Evolutionary conservation across 2,113 vertebrate species (phyloP).

Genomic region (Thermophis baileyi): DNA sequence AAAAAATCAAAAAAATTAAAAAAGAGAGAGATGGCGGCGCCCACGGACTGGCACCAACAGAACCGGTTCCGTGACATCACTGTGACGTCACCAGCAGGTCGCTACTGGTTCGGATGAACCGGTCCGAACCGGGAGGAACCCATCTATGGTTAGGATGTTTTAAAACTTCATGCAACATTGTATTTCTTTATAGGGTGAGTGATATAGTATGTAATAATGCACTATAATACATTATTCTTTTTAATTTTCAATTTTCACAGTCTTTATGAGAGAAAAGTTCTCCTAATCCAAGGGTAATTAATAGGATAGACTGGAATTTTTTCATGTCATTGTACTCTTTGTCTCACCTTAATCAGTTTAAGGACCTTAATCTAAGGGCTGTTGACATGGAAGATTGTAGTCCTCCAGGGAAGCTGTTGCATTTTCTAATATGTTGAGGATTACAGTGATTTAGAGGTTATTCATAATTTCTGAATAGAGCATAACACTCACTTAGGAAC

Average conservation of each 20-base stretch:
- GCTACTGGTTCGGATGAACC: too few species aligned
- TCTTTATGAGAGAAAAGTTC: constrained; percentile 42
- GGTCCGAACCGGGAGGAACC: too few species aligned
- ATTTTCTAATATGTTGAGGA: not conserved
- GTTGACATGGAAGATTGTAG: constrained; percentile 26
- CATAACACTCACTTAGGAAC: not conserved
- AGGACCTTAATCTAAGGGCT: constrained; percentile 38
- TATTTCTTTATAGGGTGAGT: not conserved
- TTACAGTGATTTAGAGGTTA: constrained; percentile 7
- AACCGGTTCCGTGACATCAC: too few species aligned
- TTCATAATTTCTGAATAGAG: constrained; percentile 8
- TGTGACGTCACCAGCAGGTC: too few species aligned
- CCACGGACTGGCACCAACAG: too few species aligned
- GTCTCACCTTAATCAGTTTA: constrained; percentile 45
- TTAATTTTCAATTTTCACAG: constrained; percentile 18
- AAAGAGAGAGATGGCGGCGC: too few species aligned
- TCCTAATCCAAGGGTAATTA: constrained; percentile 48
- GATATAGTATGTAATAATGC: not conserved
- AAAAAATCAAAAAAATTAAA: too few species aligned
- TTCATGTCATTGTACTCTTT: constrained; percentile 39
- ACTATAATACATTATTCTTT: not conserved
- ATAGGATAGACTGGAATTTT: constrained; percentile 43
- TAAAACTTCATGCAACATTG: not conserved
- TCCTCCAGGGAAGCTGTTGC: constrained; percentile 24
- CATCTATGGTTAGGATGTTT: too few species aligned